Evolutionary conservation across 1,140 invertebrate species (phyloP).

Genomic region (Papilio polyxenes): DNA sequence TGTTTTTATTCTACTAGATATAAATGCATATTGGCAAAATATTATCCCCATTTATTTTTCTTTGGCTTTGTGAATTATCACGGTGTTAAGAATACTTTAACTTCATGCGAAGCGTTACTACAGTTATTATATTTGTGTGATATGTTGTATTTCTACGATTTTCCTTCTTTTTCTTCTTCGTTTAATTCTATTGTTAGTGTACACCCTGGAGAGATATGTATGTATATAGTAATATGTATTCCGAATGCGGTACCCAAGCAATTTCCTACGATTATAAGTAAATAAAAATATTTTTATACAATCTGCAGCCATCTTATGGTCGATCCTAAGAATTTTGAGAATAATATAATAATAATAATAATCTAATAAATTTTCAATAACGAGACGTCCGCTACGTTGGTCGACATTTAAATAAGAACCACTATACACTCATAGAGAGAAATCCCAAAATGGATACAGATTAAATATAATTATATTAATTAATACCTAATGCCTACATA

Average conservation of each 20-base stretch:
- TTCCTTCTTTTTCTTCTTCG: constrained; percentile 38
- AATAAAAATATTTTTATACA: constrained; percentile 78
- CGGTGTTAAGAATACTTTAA: constrained; percentile 68
- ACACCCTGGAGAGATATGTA: constrained; percentile 77
- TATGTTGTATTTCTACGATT: constrained; percentile 66
- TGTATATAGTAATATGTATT: constrained; percentile 59
- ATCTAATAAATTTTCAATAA: constrained; percentile 80
- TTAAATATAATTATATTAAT: constrained; percentile 79
- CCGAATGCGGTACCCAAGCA: constrained; percentile 70
- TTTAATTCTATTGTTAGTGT: constrained; percentile 45
- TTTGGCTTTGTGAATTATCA: constrained; percentile 79
- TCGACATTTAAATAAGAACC: constrained; percentile 79
- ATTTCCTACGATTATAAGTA: constrained; percentile 75
- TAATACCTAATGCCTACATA: constrained; percentile 75
- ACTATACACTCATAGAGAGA: constrained; percentile 80
- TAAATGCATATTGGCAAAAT: constrained; percentile 67
- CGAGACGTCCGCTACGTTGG: constrained; percentile 78
- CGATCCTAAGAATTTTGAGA: constrained; percentile 74
- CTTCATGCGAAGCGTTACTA: constrained; percentile 56
- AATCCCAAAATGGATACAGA: constrained; percentile 79
- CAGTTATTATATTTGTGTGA: constrained; percentile 65
- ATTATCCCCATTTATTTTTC: constrained; percentile 67
- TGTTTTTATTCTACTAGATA: constrained; percentile 61
- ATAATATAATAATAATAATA: constrained; percentile 77
- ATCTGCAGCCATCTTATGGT: constrained; percentile 79